Percentiles rank a stretch among this genome's conserved stretches.
Conservation (phyloP, 2,888 invertebrate species). For the Fabriciana adippe region DNA sequence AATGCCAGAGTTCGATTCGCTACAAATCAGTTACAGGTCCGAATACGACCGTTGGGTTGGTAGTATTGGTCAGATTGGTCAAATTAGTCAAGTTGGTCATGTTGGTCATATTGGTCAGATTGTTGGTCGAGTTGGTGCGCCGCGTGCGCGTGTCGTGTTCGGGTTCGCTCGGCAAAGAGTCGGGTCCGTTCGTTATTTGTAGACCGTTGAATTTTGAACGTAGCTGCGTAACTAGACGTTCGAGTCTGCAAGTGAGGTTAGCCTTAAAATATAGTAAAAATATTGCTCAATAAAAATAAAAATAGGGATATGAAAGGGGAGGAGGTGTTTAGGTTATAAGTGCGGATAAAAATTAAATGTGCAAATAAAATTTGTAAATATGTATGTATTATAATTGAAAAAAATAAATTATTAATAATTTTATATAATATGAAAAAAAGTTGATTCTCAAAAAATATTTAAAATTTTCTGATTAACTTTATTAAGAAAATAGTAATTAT, state of each 20-base stretch:
- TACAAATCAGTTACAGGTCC: slow-evolving; percentile 85
- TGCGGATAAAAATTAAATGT: slow-evolving; percentile 13
- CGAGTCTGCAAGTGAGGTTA: slow-evolving; percentile 76
- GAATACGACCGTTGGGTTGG: slow-evolving; percentile 76
- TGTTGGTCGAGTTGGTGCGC: slow-evolving; percentile 31
- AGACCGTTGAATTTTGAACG: slow-evolving; percentile 76
- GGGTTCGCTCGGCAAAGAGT: slow-evolving; percentile 70
- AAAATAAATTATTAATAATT: no score
- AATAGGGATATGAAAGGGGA: slow-evolving; percentile 6
- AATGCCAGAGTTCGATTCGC: slow-evolving; percentile 61
- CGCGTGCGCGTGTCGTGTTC: slow-evolving; percentile 65
- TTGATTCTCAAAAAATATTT: no score
- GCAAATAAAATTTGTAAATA: slow-evolving; percentile 2
- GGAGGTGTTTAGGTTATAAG: neutral
- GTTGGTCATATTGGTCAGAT: slow-evolving; percentile 44
- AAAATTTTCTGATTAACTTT: no score
- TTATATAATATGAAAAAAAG: no score
- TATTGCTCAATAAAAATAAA: slow-evolving; percentile 24
- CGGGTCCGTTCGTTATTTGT: slow-evolving; percentile 68
- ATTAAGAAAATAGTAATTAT: no score
- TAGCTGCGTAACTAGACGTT: slow-evolving; percentile 82
- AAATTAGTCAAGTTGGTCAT: slow-evolving; percentile 34
- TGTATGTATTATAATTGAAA: no score
- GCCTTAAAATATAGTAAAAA: slow-evolving; percentile 48
- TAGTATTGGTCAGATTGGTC: slow-evolving; percentile 29